phyloP scores from a whole-genome alignment of 2,113 vertebrate genomes.

The Tamias sibiricus region DNA sequence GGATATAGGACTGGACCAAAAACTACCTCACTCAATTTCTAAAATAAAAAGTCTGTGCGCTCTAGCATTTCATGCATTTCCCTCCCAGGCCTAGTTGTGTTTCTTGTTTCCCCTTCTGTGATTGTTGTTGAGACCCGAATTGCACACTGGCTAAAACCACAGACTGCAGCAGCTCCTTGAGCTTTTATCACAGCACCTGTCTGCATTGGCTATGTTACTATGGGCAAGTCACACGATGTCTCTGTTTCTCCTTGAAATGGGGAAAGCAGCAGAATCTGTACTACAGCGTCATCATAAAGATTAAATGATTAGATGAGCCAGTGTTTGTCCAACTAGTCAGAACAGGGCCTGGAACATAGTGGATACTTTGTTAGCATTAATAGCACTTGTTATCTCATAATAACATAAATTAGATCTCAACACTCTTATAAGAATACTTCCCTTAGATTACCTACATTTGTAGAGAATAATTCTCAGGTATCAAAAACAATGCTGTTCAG shows the following conservation, averaged over 20 bases:
- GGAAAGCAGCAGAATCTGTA: not conserved
- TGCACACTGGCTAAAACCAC: not conserved
- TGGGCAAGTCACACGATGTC: not conserved
- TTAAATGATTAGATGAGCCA: not conserved
- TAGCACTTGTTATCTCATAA: not conserved
- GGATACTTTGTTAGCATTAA: not conserved
- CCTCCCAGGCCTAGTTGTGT: not conserved
- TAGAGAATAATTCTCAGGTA: not conserved
- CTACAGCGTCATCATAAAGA: not conserved
- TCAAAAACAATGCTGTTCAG: not conserved
- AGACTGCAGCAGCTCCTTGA: not conserved
- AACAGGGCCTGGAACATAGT: not conserved
- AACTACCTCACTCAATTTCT: not conserved
- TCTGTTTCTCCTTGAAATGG: not conserved
- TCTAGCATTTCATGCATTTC: not conserved
- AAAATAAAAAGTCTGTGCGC: not conserved
- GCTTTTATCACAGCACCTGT: accelerated
- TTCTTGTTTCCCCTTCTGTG: not conserved
- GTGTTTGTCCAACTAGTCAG: not conserved
- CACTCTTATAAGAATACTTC: not conserved
- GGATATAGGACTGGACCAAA: not conserved
- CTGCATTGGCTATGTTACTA: not conserved
- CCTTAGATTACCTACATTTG: not conserved
- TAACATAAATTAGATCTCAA: not conserved
- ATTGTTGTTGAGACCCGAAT: not conserved